These are phyloP conservation scores for Tolypeutes matacus DNA, from an alignment of 2,797 vertebrate genomes.

Conservation along the genomic window DNA sequence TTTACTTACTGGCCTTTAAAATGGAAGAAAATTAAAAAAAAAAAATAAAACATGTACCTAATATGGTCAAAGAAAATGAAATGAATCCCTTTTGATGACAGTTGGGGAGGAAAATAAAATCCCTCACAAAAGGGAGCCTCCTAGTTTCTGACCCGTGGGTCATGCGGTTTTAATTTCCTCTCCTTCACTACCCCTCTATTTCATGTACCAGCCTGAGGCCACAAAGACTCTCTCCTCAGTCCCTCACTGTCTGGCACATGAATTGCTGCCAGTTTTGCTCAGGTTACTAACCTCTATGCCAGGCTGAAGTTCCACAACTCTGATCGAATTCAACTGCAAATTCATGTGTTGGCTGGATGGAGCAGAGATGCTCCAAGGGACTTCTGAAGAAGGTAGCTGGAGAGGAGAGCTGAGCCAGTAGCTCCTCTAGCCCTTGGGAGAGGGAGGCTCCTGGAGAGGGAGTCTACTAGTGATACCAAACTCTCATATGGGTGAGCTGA, in stretches of 20 bases:
- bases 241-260: conserved; percentile 62
- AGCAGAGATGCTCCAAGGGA: neutral
- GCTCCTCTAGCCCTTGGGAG: neutral
- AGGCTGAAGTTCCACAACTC: neutral
- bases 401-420: neutral
- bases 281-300: conserved; percentile 20
- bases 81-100: conserved; percentile 37
- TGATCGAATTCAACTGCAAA: neutral
- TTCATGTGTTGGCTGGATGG: neutral
- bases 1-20: conserved; percentile 34
- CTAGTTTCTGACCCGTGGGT: conserved; percentile 71
- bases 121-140: conserved; percentile 69
- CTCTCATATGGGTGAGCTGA: neutral
- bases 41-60: conserved; percentile 1
- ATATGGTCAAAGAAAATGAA: conserved; percentile 23
- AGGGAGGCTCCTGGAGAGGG: neutral
- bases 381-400: neutral
- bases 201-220: conserved; percentile 78
- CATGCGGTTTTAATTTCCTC: conserved; percentile 77
- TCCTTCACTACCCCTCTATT: conserved; percentile 62
- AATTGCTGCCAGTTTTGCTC: conserved; percentile 70
- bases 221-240: conserved; percentile 65
- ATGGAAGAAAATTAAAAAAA: neutral
- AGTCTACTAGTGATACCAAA: neutral
- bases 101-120: conserved; percentile 71